Conservation (phyloP, 2,888 invertebrate genomes). For the Chrysina gloriosa region DNA sequence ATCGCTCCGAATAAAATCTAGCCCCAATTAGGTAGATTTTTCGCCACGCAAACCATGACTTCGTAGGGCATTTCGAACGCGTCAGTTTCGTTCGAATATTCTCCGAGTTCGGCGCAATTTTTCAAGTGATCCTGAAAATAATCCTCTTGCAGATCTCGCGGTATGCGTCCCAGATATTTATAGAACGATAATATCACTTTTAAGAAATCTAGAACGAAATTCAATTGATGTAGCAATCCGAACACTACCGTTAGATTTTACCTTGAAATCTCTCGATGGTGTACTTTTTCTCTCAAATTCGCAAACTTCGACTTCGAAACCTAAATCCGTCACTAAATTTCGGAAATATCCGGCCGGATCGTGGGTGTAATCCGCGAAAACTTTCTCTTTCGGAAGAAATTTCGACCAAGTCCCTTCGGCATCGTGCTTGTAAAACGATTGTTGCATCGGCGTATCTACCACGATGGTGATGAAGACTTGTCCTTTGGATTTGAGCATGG, state of each 20-base stretch:
- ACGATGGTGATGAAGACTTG: not conserved
- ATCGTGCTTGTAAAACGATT: not conserved
- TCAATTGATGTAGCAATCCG: not conserved
- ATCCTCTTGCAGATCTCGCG: not conserved
- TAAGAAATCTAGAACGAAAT: not conserved
- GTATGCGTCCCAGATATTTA: not conserved
- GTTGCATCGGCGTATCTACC: not conserved
- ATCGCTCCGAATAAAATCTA: not conserved
- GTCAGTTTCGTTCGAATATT: not conserved
- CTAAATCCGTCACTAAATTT: not conserved
- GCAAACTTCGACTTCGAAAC: not conserved
- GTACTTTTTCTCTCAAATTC: not conserved
- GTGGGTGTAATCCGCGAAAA: constrained; percentile 5
- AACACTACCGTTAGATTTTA: not conserved
- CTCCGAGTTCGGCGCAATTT: not conserved
- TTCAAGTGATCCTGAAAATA: not conserved
- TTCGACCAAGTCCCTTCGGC: not conserved
- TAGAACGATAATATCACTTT: not conserved
- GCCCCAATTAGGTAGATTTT: not conserved
- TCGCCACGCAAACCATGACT: not conserved
- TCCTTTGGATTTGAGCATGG: not conserved
- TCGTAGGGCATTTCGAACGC: not conserved
- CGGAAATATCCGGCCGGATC: not conserved
- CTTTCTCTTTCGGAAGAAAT: not conserved
- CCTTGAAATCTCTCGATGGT: not conserved